phyloP scores from a whole-genome alignment of 1,140 invertebrate genomes.

The Nylanderia fulva region DNA sequence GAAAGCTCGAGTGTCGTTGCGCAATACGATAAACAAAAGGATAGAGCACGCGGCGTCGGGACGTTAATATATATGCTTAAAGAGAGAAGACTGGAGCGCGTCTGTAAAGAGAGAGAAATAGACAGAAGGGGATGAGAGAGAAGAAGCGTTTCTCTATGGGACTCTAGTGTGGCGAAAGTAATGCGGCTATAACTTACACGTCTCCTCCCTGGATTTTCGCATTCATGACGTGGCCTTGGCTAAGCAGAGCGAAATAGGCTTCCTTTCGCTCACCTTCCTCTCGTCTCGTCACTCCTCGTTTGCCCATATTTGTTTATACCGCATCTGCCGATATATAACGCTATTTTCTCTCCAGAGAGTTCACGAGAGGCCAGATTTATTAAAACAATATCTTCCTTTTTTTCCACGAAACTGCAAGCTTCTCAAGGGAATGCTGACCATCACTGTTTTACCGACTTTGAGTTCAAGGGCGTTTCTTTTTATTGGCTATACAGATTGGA shows the following conservation, averaged over 20 bases:
- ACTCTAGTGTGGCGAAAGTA: constrained; percentile 60
- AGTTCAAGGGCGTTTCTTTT: too few relatives aligned
- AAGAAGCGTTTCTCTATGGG: constrained; percentile 7
- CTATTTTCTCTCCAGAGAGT: constrained; percentile 21
- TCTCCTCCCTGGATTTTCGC: constrained; percentile 57
- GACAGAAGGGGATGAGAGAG: background rate
- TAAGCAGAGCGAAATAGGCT: constrained; percentile 41
- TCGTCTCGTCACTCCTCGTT: constrained; percentile 29
- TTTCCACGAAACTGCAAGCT: background rate
- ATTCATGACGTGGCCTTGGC: constrained; percentile 65
- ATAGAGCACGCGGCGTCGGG: constrained; percentile 17
- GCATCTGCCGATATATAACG: constrained; percentile 1
- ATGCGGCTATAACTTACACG: constrained; percentile 68
- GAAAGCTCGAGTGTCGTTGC: constrained; percentile 32
- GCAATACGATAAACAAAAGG: constrained; percentile 56
- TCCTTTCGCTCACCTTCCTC: constrained; percentile 21
- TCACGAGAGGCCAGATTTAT: constrained; percentile 37
- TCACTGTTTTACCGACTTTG: too few relatives aligned
- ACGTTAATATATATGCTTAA: constrained; percentile 40
- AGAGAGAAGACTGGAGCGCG: background rate
- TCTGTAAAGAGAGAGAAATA: background rate
- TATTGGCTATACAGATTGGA: too few relatives aligned
- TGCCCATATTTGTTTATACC: constrained; percentile 9
- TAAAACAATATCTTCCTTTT: constrained; percentile 13
- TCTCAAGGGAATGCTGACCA: too few relatives aligned